phyloP scores from a whole-genome alignment of 2,888 invertebrate species.

The Tanytarsus gracilentus region DNA sequence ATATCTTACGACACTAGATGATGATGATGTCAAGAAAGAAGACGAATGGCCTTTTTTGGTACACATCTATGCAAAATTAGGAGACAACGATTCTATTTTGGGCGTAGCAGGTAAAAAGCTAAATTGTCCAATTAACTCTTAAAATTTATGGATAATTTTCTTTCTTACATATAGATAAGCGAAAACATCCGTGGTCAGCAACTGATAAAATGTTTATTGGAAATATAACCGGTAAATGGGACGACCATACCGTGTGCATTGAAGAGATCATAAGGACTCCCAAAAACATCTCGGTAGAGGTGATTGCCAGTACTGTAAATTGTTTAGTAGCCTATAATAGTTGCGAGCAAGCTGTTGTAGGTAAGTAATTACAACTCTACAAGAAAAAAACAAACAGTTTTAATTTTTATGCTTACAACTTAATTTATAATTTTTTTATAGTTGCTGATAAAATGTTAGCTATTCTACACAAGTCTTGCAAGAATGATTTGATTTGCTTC shows the following conservation, averaged over 20 bases:
- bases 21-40: conserved; percentile 46
- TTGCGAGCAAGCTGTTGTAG: conserved; percentile 48
- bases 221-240: conserved; percentile 70
- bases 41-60: conserved; percentile 57
- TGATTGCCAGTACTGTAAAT: too few species aligned
- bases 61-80: conserved; percentile 77
- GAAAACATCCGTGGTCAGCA: too few species aligned
- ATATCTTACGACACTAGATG: conserved; percentile 53
- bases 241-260: conserved; percentile 81
- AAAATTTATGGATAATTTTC: too few species aligned
- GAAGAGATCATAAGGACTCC: conserved; percentile 76
- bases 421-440: too few species aligned
- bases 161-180: too few species aligned
- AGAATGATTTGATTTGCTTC: conserved; percentile 41
- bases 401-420: too few species aligned
- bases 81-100: conserved; percentile 84
- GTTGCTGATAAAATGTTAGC: conserved; percentile 61
- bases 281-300: too few species aligned
- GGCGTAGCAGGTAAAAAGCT: conserved; percentile 64
- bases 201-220: conserved; percentile 79
- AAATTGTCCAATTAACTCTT: conserved; percentile 73
- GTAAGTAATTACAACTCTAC: too few species aligned
- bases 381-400: too few species aligned
- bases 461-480: conserved; percentile 47
- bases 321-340: too few species aligned